Evolutionary conservation across 2,113 vertebrate species (phyloP).

Genomic region (Ophthalmolycus amberensis): DNA sequence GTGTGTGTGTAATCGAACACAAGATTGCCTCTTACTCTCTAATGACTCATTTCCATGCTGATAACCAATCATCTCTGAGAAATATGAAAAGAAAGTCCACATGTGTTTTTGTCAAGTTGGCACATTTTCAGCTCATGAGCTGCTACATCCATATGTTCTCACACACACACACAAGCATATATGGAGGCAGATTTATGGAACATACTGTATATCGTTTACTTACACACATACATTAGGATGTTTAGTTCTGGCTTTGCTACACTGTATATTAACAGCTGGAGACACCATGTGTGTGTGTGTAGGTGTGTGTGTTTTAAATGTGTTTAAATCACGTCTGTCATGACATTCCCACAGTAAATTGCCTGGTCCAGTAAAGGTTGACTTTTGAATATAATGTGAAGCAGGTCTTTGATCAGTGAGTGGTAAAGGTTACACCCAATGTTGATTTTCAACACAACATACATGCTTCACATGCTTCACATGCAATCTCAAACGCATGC

Average conservation of each 20-base stretch:
- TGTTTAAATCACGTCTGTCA: not conserved
- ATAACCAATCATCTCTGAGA: conserved; percentile 55
- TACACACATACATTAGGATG: not conserved
- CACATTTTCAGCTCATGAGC: conserved; percentile 59
- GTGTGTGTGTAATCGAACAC: conserved; percentile 42
- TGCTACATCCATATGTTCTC: not conserved
- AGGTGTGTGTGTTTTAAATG: not conserved
- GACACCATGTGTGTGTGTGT: not conserved
- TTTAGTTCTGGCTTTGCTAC: not conserved
- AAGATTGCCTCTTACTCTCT: conserved; percentile 55
- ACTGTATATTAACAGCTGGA: not conserved
- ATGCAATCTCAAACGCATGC: not conserved
- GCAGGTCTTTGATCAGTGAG: conserved; percentile 3
- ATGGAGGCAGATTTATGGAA: conserved; percentile 24
- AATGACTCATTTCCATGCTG: conserved; percentile 59
- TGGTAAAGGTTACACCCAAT: not conserved
- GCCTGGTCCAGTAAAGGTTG: conserved; percentile 6
- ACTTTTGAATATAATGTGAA: conserved; percentile 27
- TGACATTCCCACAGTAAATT: conserved; percentile 9
- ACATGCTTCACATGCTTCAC: not conserved
- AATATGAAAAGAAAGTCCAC: conserved; percentile 53
- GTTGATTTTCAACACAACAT: not conserved
- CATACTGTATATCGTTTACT: not conserved
- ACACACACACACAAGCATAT: not conserved
- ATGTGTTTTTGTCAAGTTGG: conserved; percentile 57